Evolutionary conservation across 2,888 invertebrate genomes (phyloP), one percentile per base, ranked within the genome.

Genomic region (Odontomyia ornata): DNA sequence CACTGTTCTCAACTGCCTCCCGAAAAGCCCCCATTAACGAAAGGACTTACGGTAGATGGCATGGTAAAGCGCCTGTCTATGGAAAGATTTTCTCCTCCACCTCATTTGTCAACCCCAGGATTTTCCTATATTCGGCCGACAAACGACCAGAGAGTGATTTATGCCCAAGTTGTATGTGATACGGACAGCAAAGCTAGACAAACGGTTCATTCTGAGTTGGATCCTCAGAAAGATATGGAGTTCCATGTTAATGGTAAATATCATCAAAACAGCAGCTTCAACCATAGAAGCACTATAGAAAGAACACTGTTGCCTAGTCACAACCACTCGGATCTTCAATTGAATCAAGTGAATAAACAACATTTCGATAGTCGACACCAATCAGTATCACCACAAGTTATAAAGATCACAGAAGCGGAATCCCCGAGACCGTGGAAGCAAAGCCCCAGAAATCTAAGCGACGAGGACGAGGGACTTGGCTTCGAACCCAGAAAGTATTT

Each of bases 381-480:
- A n/a, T 79, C 81, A 1, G 80, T 81, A 9, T 78, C 79, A 9
- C 72, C 80, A 46, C 76, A 77, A 46, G 81, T 83, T 21, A 82
- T 83, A 5, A 83, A 82, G 30, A 82, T 83, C 56, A 82, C 84
- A 1, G 80, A 83, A 23, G 15, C 73, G 7, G 60, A 25, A 9
- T 84, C 85, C 18, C 85, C 86, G 0, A 85, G 84, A 0, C 85
- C 85, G 1, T 86, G 85, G 85, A 85, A 85, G 65, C 85, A 85
- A 0, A 85, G 84, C 79, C 85, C 85, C 1, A 0, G 86, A 5
- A 86, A 86, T 77, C 82, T 86, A 76, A 93, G 93, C 13, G 94
- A 94, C 83, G 94, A 93, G 83, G 94, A 93, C 80, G 94, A 94
- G 85, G 93, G 93, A 0, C 85, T 93, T n/a, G 93, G 93, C 1